phyloP scores from a whole-genome alignment of 2,113 vertebrate species.

The Grammatotria lemairii region DNA sequence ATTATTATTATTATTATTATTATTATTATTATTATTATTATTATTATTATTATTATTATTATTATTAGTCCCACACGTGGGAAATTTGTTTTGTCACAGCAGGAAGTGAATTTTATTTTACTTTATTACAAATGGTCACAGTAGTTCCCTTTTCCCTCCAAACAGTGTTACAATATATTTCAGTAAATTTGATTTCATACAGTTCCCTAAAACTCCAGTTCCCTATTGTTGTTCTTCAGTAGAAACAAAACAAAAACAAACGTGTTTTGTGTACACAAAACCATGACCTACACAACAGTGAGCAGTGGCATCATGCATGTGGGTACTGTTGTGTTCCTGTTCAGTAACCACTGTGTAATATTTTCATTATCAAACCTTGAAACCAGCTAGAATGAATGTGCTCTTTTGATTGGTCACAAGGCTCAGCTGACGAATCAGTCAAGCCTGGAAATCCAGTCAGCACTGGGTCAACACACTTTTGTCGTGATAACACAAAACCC shows the following conservation, averaged over 20 bases:
- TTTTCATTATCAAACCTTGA: background rate
- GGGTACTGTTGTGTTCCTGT: background rate
- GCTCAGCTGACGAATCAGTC: constrained; percentile 9
- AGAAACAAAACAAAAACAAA: fast-evolving
- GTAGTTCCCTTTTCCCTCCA: background rate
- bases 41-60: too few relatives aligned
- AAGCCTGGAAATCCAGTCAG: background rate
- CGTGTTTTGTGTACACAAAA: background rate
- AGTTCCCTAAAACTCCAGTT: background rate
- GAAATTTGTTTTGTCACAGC: fast-evolving
- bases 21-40: too few relatives aligned
- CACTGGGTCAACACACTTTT: background rate
- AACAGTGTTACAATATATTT: background rate
- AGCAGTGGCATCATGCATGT: background rate
- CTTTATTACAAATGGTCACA: background rate
- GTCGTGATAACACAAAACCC: background rate
- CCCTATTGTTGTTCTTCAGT: fast-evolving
- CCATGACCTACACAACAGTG: background rate
- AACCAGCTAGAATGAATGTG: background rate
- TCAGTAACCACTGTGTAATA: background rate
- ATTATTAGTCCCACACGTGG: background rate
- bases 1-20: too few relatives aligned
- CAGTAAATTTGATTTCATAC: background rate
- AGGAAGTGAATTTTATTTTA: background rate
- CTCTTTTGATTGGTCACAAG: background rate